phyloP scores from a whole-genome alignment of 2,797 vertebrate genomes.

The Hirundo rustica region DNA sequence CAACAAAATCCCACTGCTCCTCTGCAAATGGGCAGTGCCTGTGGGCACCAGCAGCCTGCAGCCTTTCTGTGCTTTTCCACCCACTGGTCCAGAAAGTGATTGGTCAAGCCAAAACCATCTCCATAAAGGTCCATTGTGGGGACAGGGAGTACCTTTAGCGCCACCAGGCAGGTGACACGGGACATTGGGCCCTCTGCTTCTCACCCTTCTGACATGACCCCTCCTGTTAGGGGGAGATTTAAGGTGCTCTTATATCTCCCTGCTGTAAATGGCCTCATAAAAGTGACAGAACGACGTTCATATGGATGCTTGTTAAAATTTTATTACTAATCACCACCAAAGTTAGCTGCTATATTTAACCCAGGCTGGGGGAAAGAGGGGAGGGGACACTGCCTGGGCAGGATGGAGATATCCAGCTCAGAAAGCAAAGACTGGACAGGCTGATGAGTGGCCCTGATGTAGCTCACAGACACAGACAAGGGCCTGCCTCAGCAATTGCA shows the following conservation, averaged over 20 bases:
- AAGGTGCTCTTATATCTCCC: constrained; percentile 76
- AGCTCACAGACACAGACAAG: background rate
- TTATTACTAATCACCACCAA: constrained; percentile 96
- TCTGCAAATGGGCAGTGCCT: background rate
- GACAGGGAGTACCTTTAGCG: background rate
- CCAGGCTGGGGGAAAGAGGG: constrained; percentile 31
- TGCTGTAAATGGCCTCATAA: constrained; percentile 92
- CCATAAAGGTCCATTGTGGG: background rate
- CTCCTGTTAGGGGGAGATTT: constrained; percentile 60
- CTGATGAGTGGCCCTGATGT: background rate
- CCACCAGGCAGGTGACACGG: background rate
- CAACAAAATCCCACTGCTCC: background rate
- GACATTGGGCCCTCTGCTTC: background rate
- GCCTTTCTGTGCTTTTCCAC: background rate
- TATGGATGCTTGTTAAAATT: constrained; percentile 96
- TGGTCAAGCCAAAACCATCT: background rate
- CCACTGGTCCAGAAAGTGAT: background rate
- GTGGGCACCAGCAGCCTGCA: background rate
- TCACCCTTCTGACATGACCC: constrained; percentile 14
- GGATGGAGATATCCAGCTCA: constrained; percentile 45
- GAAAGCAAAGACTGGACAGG: background rate
- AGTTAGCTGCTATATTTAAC: constrained; percentile 75
- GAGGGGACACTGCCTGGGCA: background rate
- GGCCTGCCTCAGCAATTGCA: background rate
- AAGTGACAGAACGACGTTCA: constrained; percentile 95